Conservation (phyloP, 2,888 invertebrate species). For the Apodemia hepburni region DNA sequence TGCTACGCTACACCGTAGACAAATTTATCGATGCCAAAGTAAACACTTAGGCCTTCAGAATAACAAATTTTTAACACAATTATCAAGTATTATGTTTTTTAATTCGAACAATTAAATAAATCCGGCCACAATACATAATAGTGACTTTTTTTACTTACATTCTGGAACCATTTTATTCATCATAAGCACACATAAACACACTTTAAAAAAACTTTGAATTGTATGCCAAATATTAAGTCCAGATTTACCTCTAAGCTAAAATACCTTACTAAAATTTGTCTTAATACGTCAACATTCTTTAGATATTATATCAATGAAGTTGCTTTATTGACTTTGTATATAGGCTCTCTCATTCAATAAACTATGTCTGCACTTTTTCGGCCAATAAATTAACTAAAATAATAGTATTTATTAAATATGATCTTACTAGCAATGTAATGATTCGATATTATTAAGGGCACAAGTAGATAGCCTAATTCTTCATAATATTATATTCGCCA, state of each 20-base stretch:
- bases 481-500: neutral
- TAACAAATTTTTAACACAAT: no score
- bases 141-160: no score
- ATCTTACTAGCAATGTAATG: neutral
- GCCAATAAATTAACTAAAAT: neutral
- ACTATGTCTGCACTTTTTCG: neutral
- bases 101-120: no score
- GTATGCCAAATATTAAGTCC: constrained; percentile 1
- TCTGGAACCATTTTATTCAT: no score
- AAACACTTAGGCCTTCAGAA: no score
- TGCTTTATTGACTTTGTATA: neutral
- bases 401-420: neutral
- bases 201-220: neutral
- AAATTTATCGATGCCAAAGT: no score
- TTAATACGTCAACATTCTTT: neutral
- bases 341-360: neutral
- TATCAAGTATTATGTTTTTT: no score
- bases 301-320: neutral
- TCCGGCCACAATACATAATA: no score
- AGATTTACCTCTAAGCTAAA: neutral
- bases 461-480: constrained; percentile 10
- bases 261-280: neutral
- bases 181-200: no score
- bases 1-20: no score
- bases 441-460: constrained; percentile 9